Percentiles rank a stretch among this genome's conserved stretches.
Evolutionary conservation across 2,113 vertebrate genomes (phyloP).

Genomic region (Lophochroa leadbeateri): DNA sequence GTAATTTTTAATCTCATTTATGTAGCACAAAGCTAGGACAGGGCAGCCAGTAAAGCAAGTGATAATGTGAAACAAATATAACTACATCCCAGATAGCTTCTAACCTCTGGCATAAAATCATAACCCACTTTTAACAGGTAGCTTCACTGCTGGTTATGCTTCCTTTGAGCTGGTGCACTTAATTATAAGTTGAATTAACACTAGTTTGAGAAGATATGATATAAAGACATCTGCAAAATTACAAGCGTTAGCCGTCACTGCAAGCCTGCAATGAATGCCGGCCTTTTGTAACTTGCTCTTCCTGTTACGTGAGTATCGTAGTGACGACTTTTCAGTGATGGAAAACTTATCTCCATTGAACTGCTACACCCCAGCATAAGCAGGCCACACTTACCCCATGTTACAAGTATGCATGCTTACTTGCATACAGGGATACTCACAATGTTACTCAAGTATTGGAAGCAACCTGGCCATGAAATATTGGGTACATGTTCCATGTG

Average conservation of each 20-base stretch:
- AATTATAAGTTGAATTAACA: not conserved
- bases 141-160: not conserved
- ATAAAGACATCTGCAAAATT: not conserved
- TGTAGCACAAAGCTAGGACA: not conserved
- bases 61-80: not conserved
- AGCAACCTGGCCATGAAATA: not conserved
- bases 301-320: not conserved
- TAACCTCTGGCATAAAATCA: not conserved
- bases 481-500: rapidly evolving
- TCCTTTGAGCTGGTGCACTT: not conserved
- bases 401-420: not conserved
- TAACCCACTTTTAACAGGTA: not conserved
- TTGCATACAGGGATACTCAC: not conserved
- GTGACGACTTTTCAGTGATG: not conserved
- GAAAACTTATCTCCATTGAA: not conserved
- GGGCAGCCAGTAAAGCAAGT: not conserved
- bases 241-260: not conserved
- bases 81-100: not conserved
- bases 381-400: not conserved
- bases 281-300: not conserved
- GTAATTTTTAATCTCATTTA: not conserved
- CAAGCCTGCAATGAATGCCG: not conserved
- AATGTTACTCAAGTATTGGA: not conserved
- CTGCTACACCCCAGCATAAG: not conserved
- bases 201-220: not conserved